Conservation (phyloP, 35 echinoderm and acorn worm species). For the Chiridota heheva region DNA sequence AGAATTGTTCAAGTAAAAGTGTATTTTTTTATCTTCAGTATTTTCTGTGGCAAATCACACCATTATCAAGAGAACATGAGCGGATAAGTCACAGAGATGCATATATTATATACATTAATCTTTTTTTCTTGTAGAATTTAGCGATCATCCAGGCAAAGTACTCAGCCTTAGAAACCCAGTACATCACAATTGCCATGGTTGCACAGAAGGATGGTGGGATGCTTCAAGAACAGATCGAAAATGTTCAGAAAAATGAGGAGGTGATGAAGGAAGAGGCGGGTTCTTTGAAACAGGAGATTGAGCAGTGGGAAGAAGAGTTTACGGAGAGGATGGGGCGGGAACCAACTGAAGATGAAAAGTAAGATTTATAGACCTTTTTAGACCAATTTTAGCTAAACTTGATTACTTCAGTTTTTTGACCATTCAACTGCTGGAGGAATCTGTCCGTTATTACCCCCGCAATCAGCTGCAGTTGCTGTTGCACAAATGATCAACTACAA, state of each 20-base stretch:
- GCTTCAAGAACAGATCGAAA: conserved; percentile 71
- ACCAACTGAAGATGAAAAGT: conserved; percentile 87
- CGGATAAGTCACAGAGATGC: too few relatives aligned
- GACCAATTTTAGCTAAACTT: conserved; percentile 3
- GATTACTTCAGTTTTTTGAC: neutral
- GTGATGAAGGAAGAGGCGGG: conserved; percentile 70
- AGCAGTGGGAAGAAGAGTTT: conserved; percentile 83
- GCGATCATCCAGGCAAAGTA: conserved; percentile 60
- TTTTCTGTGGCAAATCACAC: too few relatives aligned
- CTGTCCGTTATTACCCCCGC: neutral
- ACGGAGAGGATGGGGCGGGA: conserved; percentile 74
- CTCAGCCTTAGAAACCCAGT: conserved; percentile 55
- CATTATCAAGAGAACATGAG: too few relatives aligned
- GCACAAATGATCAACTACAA: neutral
- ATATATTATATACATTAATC: too few relatives aligned
- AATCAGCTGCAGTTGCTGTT: neutral
- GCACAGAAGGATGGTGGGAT: conserved; percentile 49
- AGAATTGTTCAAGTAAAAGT: neutral
- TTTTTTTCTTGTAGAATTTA: conserved; percentile 35
- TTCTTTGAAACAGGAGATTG: conserved; percentile 75
- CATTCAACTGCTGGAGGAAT: neutral
- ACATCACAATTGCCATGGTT: conserved; percentile 35
- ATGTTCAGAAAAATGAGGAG: conserved; percentile 64
- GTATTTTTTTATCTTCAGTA: neutral
- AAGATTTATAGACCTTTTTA: neutral